These are phyloP conservation scores for Platygyra sinensis DNA, from an alignment of 64 coral and sea anemone genomes.

Conservation along the genomic window DNA sequence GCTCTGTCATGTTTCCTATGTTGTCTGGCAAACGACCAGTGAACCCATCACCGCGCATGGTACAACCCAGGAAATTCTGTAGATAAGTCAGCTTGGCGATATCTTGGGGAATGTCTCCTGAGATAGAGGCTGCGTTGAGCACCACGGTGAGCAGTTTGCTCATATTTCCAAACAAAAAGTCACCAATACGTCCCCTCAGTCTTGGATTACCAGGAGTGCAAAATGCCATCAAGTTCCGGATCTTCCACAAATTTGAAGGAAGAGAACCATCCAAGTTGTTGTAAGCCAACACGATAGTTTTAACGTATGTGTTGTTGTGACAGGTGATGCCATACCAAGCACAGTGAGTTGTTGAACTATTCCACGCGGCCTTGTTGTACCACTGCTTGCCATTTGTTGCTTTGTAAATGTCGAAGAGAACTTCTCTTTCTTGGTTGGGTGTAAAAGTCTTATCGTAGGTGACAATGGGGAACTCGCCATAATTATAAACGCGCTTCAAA, in stretches of 20 bases:
- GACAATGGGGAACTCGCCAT: neutral
- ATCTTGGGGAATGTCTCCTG: neutral
- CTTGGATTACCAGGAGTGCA: neutral
- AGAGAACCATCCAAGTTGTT: slow-evolving; percentile 1
- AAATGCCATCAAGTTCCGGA: neutral
- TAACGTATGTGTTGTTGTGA: neutral
- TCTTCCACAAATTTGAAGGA: neutral
- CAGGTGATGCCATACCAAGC: slow-evolving; percentile 23
- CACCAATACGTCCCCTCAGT: neutral
- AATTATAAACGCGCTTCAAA: neutral
- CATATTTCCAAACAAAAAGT: slow-evolving; percentile 36
- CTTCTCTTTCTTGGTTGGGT: neutral
- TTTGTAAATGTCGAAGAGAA: slow-evolving; percentile 40
- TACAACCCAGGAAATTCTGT: neutral
- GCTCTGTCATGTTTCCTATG: slow-evolving; percentile 20
- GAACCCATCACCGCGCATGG: neutral
- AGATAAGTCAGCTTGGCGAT: neutral
- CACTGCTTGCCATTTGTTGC: slow-evolving; percentile 30
- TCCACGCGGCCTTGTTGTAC: slow-evolving; percentile 25
- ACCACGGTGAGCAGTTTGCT: neutral
- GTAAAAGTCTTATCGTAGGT: neutral
- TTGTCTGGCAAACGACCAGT: slow-evolving; percentile 4
- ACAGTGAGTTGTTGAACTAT: slow-evolving; percentile 3
- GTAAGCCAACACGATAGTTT: neutral
- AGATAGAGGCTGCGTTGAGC: neutral